These are phyloP conservation scores for Macaca mulatta DNA, from an alignment of 2,113 vertebrate species.

Conservation along the genomic window DNA sequence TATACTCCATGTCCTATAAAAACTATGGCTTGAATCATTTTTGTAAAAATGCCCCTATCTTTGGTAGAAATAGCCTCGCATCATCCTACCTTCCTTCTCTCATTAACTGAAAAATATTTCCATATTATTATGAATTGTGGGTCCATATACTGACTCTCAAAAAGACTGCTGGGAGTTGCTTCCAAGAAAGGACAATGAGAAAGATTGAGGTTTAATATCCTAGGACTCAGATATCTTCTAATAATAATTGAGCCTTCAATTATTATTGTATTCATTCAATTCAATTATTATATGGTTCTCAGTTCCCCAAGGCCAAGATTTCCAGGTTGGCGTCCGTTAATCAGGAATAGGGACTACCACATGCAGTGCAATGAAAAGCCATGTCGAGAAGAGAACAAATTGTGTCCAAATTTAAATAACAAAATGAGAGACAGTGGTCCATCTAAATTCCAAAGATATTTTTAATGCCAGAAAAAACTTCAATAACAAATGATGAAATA, in stretches of 20 bases:
- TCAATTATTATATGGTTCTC: background rate
- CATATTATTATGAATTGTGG: background rate
- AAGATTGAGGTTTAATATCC: background rate
- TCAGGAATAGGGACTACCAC: background rate
- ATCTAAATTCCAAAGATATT: slow-evolving; percentile 21
- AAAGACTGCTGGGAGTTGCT: background rate
- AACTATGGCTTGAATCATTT: background rate
- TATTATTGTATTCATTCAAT: background rate
- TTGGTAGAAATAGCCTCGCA: background rate
- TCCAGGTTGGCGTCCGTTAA: background rate
- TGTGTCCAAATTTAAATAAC: background rate
- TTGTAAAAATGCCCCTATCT: background rate
- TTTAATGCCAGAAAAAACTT: background rate
- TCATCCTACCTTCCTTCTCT: background rate
- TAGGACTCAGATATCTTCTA: background rate
- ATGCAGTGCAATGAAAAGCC: background rate
- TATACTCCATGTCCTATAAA: background rate
- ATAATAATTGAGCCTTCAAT: background rate
- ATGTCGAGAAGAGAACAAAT: background rate
- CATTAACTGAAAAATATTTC: slow-evolving; percentile 23
- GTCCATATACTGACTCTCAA: background rate
- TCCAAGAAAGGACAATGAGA: background rate
- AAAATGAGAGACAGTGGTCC: background rate
- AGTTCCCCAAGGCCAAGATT: background rate
- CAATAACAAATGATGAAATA: slow-evolving; percentile 25